Conservation (phyloP, 2,797 vertebrate genomes). For the Trachops cirrhosus region DNA sequence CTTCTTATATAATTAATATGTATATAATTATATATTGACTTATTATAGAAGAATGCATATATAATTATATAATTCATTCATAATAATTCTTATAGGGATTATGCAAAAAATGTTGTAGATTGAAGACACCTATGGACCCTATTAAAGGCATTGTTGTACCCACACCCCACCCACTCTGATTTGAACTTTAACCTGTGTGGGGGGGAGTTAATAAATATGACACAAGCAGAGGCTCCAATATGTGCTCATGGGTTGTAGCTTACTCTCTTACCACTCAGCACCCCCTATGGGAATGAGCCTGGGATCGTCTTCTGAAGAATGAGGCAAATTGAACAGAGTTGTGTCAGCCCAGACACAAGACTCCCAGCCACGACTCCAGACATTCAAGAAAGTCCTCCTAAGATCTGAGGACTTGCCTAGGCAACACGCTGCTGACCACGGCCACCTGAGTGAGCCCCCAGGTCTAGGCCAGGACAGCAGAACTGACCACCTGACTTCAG, state of each 20-base stretch:
- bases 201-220: not conserved
- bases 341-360: not conserved
- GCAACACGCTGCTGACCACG: not conserved
- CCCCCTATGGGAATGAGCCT: not conserved
- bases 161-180: not conserved
- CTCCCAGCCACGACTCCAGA: not conserved
- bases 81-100: not conserved
- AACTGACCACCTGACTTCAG: not conserved
- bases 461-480: not conserved
- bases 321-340: not conserved
- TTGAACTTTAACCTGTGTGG: not conserved
- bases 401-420: not conserved
- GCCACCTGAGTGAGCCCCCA: not conserved
- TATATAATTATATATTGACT: not conserved
- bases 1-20: not conserved
- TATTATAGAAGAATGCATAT: not conserved
- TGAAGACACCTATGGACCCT: too few relatives aligned
- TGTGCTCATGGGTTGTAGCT: not conserved
- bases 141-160: not conserved
- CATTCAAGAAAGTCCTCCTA: rapidly evolving
- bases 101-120: not conserved
- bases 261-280: not conserved
- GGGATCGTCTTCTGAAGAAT: not conserved
- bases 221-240: not conserved
- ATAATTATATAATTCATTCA: not conserved